Evolutionary conservation across 2,888 invertebrate species (phyloP), one percentile per base, ranked within the genome.

Genomic region (Dicycla oo): DNA sequence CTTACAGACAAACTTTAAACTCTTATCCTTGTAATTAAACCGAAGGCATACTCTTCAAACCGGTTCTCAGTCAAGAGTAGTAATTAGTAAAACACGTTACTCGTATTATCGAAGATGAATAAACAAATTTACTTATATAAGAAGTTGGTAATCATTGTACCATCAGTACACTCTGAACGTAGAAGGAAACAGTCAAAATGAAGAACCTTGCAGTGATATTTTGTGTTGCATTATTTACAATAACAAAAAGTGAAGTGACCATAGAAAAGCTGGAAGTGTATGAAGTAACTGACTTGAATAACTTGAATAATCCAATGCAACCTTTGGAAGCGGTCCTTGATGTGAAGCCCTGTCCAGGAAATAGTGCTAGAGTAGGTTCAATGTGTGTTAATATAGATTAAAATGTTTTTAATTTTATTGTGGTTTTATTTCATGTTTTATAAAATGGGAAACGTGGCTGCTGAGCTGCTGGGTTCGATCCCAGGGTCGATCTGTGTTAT

Each of bases 191-290:
- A 30, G 26, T 26, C 13, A 40, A 11, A 40, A 67, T 63, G 38
- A 49, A 40, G 38, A 6, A 26, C 26, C 7, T 62, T 6, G 13
- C 15, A 5, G 38, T 49, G 20, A 40, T 49, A 49, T 7, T 67
- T 15, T 26, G 38, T 49, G 10, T 62, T 11, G 8, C 15, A 10
- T 38, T 67, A 38, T 61, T 62, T 3, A 20, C 23, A 8, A 15
- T 38, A 15, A 15, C 38, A 13, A 10, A 15, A 23, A 18, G 47
- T 34, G 47, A 62, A 34, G 62, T 62, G 34, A n/a, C 49, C 3
- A 63, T 11, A 34, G 34, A 63, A n/a, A 23, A 63, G n/a, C 49
- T 23, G 18, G 34, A 63, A 63, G 34, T 51, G 11, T 38, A 23
- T 49, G 34, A 63, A 63, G 34, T 53, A 15, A 53, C 51, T 13